These are phyloP conservation scores for Chrysomela aeneicollis DNA, from an alignment of 2,888 invertebrate genomes.

Conservation along the genomic window DNA sequence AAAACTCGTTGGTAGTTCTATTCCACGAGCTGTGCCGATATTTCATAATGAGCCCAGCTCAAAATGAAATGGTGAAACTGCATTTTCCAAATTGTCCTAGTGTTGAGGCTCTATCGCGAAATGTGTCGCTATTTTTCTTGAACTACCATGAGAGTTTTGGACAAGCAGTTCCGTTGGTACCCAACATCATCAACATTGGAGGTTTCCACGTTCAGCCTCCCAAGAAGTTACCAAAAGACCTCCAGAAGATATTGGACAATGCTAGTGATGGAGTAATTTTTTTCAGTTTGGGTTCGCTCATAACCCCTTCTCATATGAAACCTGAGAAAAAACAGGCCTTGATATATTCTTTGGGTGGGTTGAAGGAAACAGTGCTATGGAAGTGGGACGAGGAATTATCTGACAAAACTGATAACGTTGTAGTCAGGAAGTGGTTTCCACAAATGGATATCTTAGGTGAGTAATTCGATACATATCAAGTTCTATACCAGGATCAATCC, in stretches of 20 bases:
- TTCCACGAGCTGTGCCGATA: conserved; percentile 35
- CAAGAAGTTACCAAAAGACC: conserved; percentile 56
- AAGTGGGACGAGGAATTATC: conserved; percentile 66
- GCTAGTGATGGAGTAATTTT: conserved; percentile 66
- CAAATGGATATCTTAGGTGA: conserved; percentile 54
- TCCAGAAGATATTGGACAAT: conserved; percentile 64
- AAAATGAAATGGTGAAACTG: conserved; percentile 46
- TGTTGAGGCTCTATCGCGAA: conserved; percentile 43
- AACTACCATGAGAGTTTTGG: conserved; percentile 64
- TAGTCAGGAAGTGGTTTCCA: neutral
- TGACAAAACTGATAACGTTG: conserved; percentile 44
- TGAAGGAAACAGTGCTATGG: conserved; percentile 73
- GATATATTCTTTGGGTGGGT: conserved; percentile 65
- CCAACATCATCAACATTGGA: conserved; percentile 68
- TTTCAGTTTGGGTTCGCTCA: conserved; percentile 69
- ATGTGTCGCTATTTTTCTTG: conserved; percentile 49
- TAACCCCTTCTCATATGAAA: conserved; percentile 65
- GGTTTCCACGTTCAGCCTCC: conserved; percentile 62
- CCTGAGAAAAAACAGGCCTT: conserved; percentile 64
- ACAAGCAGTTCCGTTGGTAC: conserved; percentile 63
- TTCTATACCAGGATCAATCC: conserved; percentile 33
- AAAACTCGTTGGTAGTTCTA: conserved; percentile 59
- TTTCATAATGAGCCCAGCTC: conserved; percentile 40
- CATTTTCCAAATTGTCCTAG: conserved; percentile 50
- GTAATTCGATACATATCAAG: neutral